phyloP scores from a whole-genome alignment of 1,140 invertebrate genomes.

The Nomia melanderi region DNA sequence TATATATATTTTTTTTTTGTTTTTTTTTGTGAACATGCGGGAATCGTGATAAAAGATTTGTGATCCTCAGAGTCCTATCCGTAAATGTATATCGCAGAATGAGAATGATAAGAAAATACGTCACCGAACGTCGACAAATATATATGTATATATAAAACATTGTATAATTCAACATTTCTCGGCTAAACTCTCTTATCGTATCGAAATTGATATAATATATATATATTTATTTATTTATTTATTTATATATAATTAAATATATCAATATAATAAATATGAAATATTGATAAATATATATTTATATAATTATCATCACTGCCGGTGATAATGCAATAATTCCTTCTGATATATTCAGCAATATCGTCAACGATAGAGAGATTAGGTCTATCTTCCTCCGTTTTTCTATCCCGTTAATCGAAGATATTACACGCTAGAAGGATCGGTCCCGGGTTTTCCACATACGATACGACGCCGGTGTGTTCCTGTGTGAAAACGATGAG shows the following conservation, averaged over 20 bases:
- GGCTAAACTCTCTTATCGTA: conserved; percentile 59
- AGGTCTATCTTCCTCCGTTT: conserved; percentile 40
- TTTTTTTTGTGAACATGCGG: conserved; percentile 54
- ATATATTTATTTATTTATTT: conserved; percentile 61
- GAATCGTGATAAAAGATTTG: conserved; percentile 43
- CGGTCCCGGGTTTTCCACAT: conserved; percentile 50
- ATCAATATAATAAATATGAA: conserved; percentile 70
- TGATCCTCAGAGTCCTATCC: conserved; percentile 24
- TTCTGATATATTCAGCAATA: conserved; percentile 59
- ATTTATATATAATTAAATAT: conserved; percentile 68
- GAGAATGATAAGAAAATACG: conserved; percentile 56
- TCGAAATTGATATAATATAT: conserved; percentile 58
- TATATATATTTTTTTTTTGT: background rate
- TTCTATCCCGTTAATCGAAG: conserved; percentile 25
- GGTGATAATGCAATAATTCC: conserved; percentile 35
- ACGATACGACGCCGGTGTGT: conserved; percentile 19
- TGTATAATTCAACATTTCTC: conserved; percentile 62
- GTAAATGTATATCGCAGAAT: conserved; percentile 48
- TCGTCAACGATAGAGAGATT: conserved; percentile 54
- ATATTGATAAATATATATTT: conserved; percentile 61
- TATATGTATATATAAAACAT: conserved; percentile 55
- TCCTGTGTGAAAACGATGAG: conserved; percentile 31
- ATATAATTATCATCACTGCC: conserved; percentile 46
- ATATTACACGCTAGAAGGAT: conserved; percentile 57
- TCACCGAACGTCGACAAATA: conserved; percentile 56